Conservation (phyloP, 30 jellyfish, hydroid and myxozoan genomes). For the Pseudorhiza aurosa region DNA sequence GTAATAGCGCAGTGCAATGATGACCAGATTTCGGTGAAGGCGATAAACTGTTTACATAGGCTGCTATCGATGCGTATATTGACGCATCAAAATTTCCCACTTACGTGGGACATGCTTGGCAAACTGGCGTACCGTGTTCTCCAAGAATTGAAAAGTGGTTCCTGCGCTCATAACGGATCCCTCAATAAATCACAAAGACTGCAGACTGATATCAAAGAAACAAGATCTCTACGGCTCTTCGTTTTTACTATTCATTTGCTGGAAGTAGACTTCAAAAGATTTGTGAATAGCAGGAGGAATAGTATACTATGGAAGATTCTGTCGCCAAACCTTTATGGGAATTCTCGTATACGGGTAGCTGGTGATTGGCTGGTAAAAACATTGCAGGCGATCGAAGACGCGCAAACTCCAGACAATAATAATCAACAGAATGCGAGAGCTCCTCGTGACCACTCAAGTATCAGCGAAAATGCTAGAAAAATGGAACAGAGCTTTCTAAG, state of each 20-base stretch:
- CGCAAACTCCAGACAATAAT: neutral
- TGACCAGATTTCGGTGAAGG: slow-evolving; percentile 2
- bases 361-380: slow-evolving; percentile 12
- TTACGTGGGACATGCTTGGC: slow-evolving; percentile 40
- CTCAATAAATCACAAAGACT: neutral
- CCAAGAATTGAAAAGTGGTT: neutral
- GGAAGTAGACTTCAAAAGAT: slow-evolving; percentile 36
- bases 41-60: slow-evolving; percentile 15
- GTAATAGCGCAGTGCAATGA: slow-evolving; percentile 11
- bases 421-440: too few relatives aligned
- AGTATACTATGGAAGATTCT: slow-evolving; percentile 24
- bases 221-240: neutral
- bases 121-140: slow-evolving; percentile 8
- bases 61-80: slow-evolving; percentile 14
- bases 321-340: slow-evolving; percentile 43
- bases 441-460: too few relatives aligned
- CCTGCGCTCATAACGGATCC: neutral
- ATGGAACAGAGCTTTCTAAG: too few relatives aligned
- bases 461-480: too few relatives aligned
- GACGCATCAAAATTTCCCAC: slow-evolving; percentile 35
- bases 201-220: neutral
- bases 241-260: slow-evolving; percentile 1
- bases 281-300: neutral
- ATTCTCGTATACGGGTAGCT: slow-evolving; percentile 8
- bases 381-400: neutral